These are phyloP conservation scores for Brachyptera risi DNA, from an alignment of 2,888 invertebrate genomes.

Conservation along the genomic window DNA sequence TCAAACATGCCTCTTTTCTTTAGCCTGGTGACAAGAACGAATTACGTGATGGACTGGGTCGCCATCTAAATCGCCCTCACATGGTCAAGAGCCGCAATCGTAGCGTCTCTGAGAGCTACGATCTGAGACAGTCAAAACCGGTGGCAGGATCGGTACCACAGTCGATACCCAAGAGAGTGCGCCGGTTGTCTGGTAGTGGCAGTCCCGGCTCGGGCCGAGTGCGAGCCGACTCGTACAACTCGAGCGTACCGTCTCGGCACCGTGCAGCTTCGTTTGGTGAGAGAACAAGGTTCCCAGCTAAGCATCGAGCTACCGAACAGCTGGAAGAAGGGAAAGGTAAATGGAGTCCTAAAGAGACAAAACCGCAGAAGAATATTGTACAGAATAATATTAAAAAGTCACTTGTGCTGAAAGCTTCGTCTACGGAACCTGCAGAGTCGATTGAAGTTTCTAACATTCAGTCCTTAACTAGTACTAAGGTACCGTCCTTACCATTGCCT, in stretches of 20 bases:
- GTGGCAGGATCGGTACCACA: background rate
- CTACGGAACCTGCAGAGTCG: background rate
- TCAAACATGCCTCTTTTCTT: background rate
- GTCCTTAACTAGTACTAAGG: too few species aligned
- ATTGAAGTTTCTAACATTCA: background rate
- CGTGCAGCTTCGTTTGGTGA: conserved; percentile 10
- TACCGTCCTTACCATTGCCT: too few species aligned
- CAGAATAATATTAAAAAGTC: background rate
- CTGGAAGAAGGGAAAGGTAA: background rate
- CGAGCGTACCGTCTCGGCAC: background rate
- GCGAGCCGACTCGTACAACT: conserved; percentile 36
- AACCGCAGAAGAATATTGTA: background rate
- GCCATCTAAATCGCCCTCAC: conserved; percentile 43
- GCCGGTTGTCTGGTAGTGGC: conserved; percentile 44
- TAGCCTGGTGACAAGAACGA: conserved; percentile 33
- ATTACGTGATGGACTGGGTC: conserved; percentile 45
- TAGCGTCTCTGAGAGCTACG: conserved; percentile 60
- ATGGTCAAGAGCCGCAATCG: conserved; percentile 56
- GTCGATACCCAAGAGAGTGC: conserved; percentile 38
- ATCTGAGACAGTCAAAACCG: conserved; percentile 19
- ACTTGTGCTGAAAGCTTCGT: background rate
- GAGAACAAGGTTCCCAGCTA: background rate
- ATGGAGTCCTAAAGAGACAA: background rate
- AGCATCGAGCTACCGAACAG: background rate
- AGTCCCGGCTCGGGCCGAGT: conserved; percentile 46